Percentiles rank a stretch among this genome's conserved stretches.
These are phyloP conservation scores for Drosophila guanche DNA, from an alignment of 1,140 invertebrate genomes.

Conservation along the genomic window DNA sequence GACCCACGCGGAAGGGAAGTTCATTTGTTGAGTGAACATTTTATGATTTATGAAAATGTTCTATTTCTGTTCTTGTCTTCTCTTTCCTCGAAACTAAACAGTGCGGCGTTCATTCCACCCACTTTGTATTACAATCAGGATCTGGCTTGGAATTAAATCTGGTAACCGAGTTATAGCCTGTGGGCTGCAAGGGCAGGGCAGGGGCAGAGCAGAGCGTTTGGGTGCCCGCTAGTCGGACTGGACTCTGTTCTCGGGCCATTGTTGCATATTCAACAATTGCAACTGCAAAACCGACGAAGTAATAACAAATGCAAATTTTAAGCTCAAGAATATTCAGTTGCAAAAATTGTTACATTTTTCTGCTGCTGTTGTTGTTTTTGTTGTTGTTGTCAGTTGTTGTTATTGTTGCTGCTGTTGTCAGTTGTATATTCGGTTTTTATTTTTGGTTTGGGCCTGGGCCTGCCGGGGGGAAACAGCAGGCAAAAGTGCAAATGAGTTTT, in stretches of 20 bases:
- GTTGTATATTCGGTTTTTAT: constrained; percentile 1
- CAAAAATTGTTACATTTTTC: constrained; percentile 60
- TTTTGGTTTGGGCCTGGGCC: constrained; percentile 4
- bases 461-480: constrained; percentile 24
- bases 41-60: constrained; percentile 66
- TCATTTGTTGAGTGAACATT: constrained; percentile 43
- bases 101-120: constrained; percentile 37
- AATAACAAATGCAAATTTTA: constrained; percentile 81
- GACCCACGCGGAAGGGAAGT: constrained; percentile 18
- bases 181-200: background rate
- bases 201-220: background rate
- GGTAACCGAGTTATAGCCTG: constrained; percentile 44
- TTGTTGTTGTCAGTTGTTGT: constrained; percentile 5
- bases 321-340: constrained; percentile 72
- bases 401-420: background rate
- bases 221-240: background rate
- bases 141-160: constrained; percentile 68
- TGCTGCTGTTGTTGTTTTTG: background rate
- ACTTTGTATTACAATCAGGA: constrained; percentile 69
- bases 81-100: constrained; percentile 16
- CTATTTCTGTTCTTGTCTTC: constrained; percentile 15
- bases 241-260: constrained; percentile 38
- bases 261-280: constrained; percentile 78
- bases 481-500: constrained; percentile 68
- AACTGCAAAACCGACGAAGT: constrained; percentile 70